These are phyloP conservation scores for Danaus chrysippus DNA, from an alignment of 2,888 invertebrate genomes.

Conservation along the genomic window DNA sequence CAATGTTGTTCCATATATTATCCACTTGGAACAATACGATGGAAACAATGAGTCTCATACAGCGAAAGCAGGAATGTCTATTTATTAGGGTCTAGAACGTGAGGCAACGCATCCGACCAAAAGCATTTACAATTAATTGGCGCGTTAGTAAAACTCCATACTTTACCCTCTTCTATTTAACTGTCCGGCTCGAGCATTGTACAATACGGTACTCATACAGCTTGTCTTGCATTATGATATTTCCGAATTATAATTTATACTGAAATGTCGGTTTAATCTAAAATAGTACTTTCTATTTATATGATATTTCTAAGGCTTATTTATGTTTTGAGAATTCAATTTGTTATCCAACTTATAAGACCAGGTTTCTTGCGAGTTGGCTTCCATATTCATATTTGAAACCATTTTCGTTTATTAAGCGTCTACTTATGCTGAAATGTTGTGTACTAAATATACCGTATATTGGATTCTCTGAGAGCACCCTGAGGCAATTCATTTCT, in stretches of 20 bases:
- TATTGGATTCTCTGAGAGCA: slow-evolving; percentile 19
- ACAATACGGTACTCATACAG: not conserved
- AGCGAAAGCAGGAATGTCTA: slow-evolving; percentile 26
- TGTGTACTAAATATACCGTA: slow-evolving; percentile 19
- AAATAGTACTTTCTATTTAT: slow-evolving; percentile 7
- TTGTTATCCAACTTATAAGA: not conserved
- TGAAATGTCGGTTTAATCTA: not conserved
- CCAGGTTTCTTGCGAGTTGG: not conserved
- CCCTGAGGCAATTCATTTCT: slow-evolving; percentile 27
- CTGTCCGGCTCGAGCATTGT: not conserved
- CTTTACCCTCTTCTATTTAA: slow-evolving; percentile 3
- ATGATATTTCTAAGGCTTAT: not conserved
- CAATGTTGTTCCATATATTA: slow-evolving; percentile 25
- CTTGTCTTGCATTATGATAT: not conserved
- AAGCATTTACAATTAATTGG: slow-evolving; percentile 17
- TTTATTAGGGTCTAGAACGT: slow-evolving; percentile 27
- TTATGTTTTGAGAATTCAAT: not conserved
- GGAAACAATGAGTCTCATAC: slow-evolving; percentile 23
- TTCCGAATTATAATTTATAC: not conserved
- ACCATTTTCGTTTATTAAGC: slow-evolving; percentile 4
- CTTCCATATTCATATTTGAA: not conserved
- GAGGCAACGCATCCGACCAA: slow-evolving; percentile 19
- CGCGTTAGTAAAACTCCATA: slow-evolving; percentile 2
- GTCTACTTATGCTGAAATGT: slow-evolving; percentile 11
- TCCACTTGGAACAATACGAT: slow-evolving; percentile 27